A percentile compares a stretch with the other conserved stretches of the same genome.
Conservation (phyloP, 2,797 vertebrate genomes). For the Anas bahamensis region DNA sequence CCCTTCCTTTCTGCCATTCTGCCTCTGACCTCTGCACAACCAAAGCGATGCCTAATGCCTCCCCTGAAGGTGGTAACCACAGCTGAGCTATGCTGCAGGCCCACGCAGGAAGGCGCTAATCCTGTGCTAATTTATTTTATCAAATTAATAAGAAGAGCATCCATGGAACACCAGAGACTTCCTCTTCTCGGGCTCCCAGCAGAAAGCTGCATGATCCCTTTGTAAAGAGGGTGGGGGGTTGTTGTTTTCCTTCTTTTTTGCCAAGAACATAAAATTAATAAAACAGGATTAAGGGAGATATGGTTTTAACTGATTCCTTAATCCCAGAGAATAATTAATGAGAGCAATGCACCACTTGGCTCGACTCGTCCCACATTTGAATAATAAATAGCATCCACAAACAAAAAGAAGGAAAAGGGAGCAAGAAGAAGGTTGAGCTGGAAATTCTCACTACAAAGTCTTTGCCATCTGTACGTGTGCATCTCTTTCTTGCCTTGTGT, state of each 20-base stretch:
- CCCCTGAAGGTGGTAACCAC: slow-evolving; percentile 33
- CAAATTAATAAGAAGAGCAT: slow-evolving; percentile 78
- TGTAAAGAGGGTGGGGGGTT: slow-evolving; percentile 35
- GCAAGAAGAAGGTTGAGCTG: neutral
- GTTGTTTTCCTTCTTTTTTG: slow-evolving; percentile 59
- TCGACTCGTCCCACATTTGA: slow-evolving; percentile 69
- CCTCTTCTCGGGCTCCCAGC: slow-evolving; percentile 62
- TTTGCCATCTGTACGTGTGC: neutral
- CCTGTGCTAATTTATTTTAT: slow-evolving; percentile 83
- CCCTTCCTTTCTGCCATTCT: neutral
- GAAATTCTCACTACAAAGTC: neutral
- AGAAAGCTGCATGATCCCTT: slow-evolving; percentile 75
- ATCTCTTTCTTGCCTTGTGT: neutral
- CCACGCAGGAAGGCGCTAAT: slow-evolving; percentile 72
- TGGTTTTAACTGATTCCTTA: slow-evolving; percentile 78
- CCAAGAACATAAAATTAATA: slow-evolving; percentile 83
- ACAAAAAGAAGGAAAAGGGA: neutral
- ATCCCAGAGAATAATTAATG: slow-evolving; percentile 84
- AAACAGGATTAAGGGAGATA: slow-evolving; percentile 81
- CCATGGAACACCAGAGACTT: slow-evolving; percentile 75
- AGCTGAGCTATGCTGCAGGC: slow-evolving; percentile 31
- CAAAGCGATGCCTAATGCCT: slow-evolving; percentile 29
- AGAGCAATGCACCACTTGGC: slow-evolving; percentile 74
- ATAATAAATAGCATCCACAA: slow-evolving; percentile 73
- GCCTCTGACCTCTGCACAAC: neutral